Base-by-base conservation (phyloP, 2,888 invertebrate species). In the Papilio gigon region DNA sequence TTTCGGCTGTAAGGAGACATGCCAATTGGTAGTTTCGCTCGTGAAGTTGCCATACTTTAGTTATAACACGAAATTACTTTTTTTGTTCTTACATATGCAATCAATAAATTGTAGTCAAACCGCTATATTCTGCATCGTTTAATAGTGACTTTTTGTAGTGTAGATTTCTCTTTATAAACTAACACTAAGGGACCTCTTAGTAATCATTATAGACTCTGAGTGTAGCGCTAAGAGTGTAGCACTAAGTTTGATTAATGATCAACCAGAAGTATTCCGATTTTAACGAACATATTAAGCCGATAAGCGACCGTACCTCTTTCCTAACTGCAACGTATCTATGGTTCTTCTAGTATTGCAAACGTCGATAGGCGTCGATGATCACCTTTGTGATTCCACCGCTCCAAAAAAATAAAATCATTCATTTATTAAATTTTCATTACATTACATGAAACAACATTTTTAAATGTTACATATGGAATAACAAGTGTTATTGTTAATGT, bases 1-100 rank as follows among this genome's bases (percentile, higher is more conserved):
- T 59, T 64, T 37, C 68, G 58, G 17, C 63, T n/a, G 6, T 37
- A 35, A 63, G 44, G 35, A 22, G 58, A 27, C 68, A 68, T 63
- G 58, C 20, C 63, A 35, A 68, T 58, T 68, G 58, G 50, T 59
- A 47, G 58, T 68, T 42, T 67, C 9, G 4, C 58, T 37, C 25
- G 22, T 53, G 44, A 17, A 22, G n/a, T n/a, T n/a, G n/a, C n/a
- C n/a, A n/a, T n/a, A n/a, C n/a, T n/a, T n/a, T n/a, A n/a, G n/a
- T n/a, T 4, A 9, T 1, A n/a, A 60, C 47, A 47, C 63, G 30
- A 20, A 33, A 11, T 17, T 37, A 59, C 25, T 25, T 60, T 40
- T 37, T 60, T 14, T 8, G 20, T 0, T 30, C 8, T 8, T 56
- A 25, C 4, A 37, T 35, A 33, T 59, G 22, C 11, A 22, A 12